A percentile compares a stretch with the other conserved stretches of the same genome.
Evolutionary conservation across 1,140 invertebrate species (phyloP).

Genomic region (Gryllus bimaculatus): DNA sequence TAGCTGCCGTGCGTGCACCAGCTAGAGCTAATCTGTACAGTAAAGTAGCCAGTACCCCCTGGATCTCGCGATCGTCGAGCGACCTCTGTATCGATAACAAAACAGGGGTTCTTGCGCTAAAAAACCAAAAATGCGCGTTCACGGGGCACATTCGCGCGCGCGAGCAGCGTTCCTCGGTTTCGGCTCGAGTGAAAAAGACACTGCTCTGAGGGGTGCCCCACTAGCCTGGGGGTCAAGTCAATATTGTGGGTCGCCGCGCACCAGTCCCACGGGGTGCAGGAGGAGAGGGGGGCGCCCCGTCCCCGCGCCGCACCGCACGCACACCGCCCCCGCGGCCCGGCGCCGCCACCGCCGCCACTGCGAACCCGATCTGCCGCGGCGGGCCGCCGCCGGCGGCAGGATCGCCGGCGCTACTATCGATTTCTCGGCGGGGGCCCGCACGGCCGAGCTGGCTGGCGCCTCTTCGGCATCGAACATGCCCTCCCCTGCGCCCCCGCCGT

Average conservation of each 20-base stretch:
- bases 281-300: not conserved
- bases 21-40: too few species aligned
- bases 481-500: too few species aligned
- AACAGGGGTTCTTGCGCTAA: too few species aligned
- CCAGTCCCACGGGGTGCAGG: constrained; percentile 32
- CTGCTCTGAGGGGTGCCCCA: not conserved
- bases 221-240: not conserved
- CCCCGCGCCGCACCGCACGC: not conserved
- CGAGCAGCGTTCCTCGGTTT: not conserved
- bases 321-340: constrained; percentile 8
- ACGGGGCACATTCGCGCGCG: too few species aligned
- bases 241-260: constrained; percentile 31
- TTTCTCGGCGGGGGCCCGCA: not conserved
- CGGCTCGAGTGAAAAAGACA: not conserved
- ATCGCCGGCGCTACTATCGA: constrained; percentile 6
- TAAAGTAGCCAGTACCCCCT: too few species aligned
- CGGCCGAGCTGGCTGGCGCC: not conserved
- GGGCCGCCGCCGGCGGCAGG: constrained; percentile 17
- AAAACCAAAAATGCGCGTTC: too few species aligned
- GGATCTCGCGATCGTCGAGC: too few species aligned
- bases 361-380: constrained; percentile 23
- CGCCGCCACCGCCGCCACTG: constrained; percentile 22
- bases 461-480: not conserved
- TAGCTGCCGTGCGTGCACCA: too few species aligned
- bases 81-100: too few species aligned